A percentile compares a stretch with the other conserved stretches of the same genome.
phyloP scores from a whole-genome alignment of 2,888 invertebrate species.

The Eustalomyia histrio region DNA sequence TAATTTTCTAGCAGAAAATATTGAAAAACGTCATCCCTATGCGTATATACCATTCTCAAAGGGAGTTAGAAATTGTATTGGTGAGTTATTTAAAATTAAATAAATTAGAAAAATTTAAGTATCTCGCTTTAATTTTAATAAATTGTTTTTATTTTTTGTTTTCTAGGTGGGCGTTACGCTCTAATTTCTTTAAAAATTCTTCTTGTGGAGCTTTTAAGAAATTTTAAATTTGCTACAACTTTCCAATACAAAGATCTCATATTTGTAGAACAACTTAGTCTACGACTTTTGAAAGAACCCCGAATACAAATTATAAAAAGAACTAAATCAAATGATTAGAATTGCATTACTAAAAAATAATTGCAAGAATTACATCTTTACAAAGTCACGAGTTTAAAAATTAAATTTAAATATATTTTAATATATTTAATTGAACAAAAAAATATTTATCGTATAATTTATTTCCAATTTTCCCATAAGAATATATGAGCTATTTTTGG shows the following conservation, averaged over 20 bases:
- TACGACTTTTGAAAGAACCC: constrained; percentile 67
- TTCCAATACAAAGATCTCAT: constrained; percentile 67
- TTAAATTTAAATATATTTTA: too few species aligned
- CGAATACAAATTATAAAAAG: constrained; percentile 62
- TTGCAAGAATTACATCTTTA: too few species aligned
- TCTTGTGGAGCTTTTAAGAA: constrained; percentile 65
- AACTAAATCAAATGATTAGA: background rate
- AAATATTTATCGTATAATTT: too few species aligned
- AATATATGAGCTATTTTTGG: too few species aligned
- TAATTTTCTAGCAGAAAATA: constrained; percentile 70
- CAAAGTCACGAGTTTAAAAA: too few species aligned
- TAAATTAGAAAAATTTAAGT: too few species aligned
- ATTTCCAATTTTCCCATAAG: too few species aligned
- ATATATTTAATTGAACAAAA: too few species aligned
- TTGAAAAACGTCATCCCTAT: constrained; percentile 68
- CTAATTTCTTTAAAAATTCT: constrained; percentile 68
- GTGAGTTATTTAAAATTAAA: constrained; percentile 42
- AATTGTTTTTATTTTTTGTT: background rate
- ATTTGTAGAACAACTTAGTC: constrained; percentile 69
- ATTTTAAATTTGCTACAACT: constrained; percentile 68
- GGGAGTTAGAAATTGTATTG: constrained; percentile 70
- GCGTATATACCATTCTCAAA: constrained; percentile 71
- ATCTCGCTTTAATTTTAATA: too few species aligned
- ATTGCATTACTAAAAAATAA: too few species aligned
- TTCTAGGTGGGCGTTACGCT: constrained; percentile 69